Percentiles rank a stretch among this genome's conserved stretches.
Evolutionary conservation across 35 echinoderm and acorn worm genomes (phyloP).

Genomic region (Ptychodera flava): DNA sequence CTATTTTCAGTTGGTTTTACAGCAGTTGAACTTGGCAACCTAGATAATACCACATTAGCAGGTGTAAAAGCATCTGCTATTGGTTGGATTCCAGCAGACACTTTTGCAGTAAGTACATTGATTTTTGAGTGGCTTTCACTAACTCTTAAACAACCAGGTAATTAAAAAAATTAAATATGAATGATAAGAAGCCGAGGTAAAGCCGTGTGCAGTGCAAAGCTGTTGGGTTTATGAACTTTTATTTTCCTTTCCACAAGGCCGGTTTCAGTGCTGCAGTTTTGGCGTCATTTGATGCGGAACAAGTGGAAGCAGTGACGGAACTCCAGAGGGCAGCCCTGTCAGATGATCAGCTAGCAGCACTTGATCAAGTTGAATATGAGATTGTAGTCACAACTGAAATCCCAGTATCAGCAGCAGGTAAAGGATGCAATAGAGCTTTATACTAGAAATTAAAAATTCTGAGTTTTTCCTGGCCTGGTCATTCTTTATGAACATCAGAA

Average conservation of each 20-base stretch:
- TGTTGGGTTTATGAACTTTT: no score
- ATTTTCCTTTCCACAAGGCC: conserved; percentile 3
- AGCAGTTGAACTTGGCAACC: not conserved
- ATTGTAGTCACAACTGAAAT: no score
- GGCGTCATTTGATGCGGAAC: not conserved
- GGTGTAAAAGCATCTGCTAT: not conserved
- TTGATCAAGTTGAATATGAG: conserved; percentile 13
- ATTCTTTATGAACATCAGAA: no score
- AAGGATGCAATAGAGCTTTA: no score
- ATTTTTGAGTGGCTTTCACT: no score
- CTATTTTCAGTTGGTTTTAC: conserved; percentile 7
- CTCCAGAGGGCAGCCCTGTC: conserved; percentile 22
- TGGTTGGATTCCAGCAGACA: not conserved
- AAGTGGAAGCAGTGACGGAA: conserved; percentile 18
- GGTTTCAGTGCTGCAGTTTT: not conserved
- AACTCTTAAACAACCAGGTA: no score
- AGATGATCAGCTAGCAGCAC: conserved; percentile 3
- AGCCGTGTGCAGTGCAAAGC: no score
- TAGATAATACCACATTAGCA: not conserved
- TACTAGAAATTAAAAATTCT: no score
- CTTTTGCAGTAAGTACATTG: conserved; percentile 5
- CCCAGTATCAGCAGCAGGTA: no score
- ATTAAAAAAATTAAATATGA: no score
- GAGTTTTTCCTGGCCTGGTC: no score
- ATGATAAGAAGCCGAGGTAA: no score